phyloP scores from a whole-genome alignment of 2,797 vertebrate species.

The Spea hammondii region DNA sequence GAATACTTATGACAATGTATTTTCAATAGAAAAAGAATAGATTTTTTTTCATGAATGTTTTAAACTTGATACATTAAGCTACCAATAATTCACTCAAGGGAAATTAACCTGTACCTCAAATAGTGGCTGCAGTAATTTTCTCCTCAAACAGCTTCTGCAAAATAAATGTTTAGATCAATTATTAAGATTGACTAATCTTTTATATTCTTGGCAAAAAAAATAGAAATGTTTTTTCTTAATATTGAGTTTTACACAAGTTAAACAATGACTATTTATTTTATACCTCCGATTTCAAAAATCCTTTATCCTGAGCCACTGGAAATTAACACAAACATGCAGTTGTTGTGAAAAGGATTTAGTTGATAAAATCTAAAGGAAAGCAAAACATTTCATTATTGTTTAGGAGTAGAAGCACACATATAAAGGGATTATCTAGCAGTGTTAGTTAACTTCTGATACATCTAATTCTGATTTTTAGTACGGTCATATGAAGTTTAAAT shows the following conservation, averaged over 20 bases:
- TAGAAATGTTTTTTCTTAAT: slow-evolving; percentile 10
- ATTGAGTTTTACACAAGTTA: slow-evolving; percentile 17
- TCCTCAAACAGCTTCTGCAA: slow-evolving; percentile 38
- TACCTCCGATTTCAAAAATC: slow-evolving; percentile 23
- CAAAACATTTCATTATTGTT: slow-evolving; percentile 11
- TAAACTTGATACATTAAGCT: slow-evolving; percentile 30
- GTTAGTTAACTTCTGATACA: too few relatives aligned
- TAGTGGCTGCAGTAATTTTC: slow-evolving; percentile 13
- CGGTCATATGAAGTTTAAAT: too few relatives aligned
- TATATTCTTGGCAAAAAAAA: slow-evolving; percentile 15
- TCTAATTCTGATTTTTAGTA: too few relatives aligned
- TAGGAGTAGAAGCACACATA: too few relatives aligned
- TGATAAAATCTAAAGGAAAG: neutral
- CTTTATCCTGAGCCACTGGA: neutral
- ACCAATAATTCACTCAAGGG: slow-evolving; percentile 32
- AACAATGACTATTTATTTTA: slow-evolving; percentile 39
- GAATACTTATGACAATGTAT: neutral
- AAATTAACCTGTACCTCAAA: slow-evolving; percentile 39
- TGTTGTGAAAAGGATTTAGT: slow-evolving; percentile 31
- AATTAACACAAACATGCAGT: neutral
- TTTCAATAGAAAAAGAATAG: neutral
- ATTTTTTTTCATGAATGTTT: neutral
- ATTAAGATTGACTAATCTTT: slow-evolving; percentile 42
- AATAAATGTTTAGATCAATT: slow-evolving; percentile 41
- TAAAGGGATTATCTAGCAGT: too few relatives aligned